Evolutionary conservation across 2,888 invertebrate species (phyloP).

Genomic region (Luffia ferchaultella): DNA sequence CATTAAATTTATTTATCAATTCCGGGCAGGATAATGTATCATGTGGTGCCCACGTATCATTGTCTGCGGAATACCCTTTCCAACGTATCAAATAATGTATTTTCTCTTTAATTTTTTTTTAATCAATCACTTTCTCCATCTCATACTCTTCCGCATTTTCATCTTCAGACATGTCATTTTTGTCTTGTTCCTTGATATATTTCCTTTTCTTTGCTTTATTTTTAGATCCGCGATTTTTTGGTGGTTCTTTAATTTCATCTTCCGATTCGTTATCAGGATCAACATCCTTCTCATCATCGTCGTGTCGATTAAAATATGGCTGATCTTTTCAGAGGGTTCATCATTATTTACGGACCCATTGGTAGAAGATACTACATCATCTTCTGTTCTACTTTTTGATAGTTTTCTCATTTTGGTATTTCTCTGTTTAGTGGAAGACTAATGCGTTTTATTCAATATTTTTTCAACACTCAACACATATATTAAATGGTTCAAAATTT

Average conservation of each 20-base stretch:
- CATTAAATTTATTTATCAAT: constrained; percentile 62
- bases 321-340: constrained; percentile 20
- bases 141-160: constrained; percentile 64
- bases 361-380: constrained; percentile 53
- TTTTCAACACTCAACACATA: too few relatives aligned
- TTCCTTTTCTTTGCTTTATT: constrained; percentile 19
- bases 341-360: constrained; percentile 41
- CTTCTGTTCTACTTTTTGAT: constrained; percentile 50
- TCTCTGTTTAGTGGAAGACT: too few relatives aligned
- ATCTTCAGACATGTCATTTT: constrained; percentile 30
- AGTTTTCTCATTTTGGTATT: constrained; percentile 41
- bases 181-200: constrained; percentile 34
- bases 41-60: constrained; percentile 81
- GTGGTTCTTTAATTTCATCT: not conserved
- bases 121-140: constrained; percentile 75
- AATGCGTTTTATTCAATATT: too few relatives aligned
- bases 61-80: constrained; percentile 76
- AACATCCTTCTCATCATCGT: constrained; percentile 14
- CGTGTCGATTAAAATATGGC: constrained; percentile 16
- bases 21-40: constrained; percentile 75
- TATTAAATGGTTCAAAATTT: too few relatives aligned
- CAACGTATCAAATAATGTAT: constrained; percentile 77
- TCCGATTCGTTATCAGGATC: constrained; percentile 1
- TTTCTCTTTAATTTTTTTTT: constrained; percentile 73
- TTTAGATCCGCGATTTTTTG: constrained; percentile 14